phyloP scores from a whole-genome alignment of 2,113 vertebrate species.

The Macquaria australasica region DNA sequence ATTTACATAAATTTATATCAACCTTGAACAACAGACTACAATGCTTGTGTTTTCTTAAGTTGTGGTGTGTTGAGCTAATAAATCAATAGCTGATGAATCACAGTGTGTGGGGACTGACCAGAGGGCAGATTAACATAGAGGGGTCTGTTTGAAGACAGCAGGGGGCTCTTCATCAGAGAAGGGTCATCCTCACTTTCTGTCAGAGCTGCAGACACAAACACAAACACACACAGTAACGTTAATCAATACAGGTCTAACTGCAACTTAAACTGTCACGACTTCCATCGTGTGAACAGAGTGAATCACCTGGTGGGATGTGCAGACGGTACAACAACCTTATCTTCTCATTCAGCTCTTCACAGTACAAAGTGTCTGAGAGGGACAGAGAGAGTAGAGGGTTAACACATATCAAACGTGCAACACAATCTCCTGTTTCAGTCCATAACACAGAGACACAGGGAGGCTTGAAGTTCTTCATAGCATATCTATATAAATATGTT shows the following conservation, averaged over 20 bases:
- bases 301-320: conserved; percentile 93
- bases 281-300: rapidly evolving
- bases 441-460: too few relatives aligned
- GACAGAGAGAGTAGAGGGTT: neutral
- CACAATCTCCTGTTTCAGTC: neutral
- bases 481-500: too few relatives aligned
- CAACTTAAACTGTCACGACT: too few relatives aligned
- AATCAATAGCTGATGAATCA: neutral
- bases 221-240: conserved; percentile 2
- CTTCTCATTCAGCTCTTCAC: conserved; percentile 96
- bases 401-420: neutral
- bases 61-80: neutral
- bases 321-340: conserved; percentile 93
- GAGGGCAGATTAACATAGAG: conserved; percentile 88
- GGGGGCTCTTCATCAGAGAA: conserved; percentile 88
- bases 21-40: neutral
- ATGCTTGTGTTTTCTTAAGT: neutral
- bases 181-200: conserved; percentile 91
- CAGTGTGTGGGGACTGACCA: conserved; percentile 70
- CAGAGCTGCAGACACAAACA: conserved; percentile 83
- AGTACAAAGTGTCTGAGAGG: conserved; percentile 90
- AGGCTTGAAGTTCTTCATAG: too few relatives aligned
- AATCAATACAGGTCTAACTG: neutral
- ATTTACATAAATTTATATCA: too few relatives aligned
- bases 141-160: conserved; percentile 91